These are phyloP conservation scores for Diglossa cyanea DNA, from an alignment of 2,797 vertebrate genomes.

Conservation along the genomic window DNA sequence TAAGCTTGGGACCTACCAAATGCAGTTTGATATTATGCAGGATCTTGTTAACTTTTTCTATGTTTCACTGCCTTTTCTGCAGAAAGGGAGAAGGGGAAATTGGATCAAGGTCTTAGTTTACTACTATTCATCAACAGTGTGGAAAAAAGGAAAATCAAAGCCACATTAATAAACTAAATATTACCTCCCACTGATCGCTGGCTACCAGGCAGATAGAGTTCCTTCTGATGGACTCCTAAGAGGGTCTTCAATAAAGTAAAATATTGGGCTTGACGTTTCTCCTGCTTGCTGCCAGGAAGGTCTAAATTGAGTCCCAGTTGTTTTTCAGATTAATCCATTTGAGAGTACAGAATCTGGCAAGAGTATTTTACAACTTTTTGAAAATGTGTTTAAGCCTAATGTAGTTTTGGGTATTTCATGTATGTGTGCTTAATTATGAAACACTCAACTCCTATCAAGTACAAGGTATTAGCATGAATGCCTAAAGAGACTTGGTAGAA, in stretches of 20 bases:
- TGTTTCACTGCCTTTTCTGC: conserved; percentile 56
- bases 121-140: conserved; percentile 57
- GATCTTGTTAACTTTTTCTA: conserved; percentile 74
- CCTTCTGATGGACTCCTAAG: conserved; percentile 74
- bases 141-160: conserved; percentile 68
- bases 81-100: conserved; percentile 50
- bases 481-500: conserved; percentile 38
- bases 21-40: conserved; percentile 72
- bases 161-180: conserved; percentile 79
- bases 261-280: conserved; percentile 74
- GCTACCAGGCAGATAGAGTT: conserved; percentile 64
- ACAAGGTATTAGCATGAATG: conserved; percentile 34
- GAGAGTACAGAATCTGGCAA: conserved; percentile 67
- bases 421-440: conserved; percentile 62
- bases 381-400: conserved; percentile 70
- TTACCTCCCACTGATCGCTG: conserved; percentile 70
- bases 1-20: conserved; percentile 59
- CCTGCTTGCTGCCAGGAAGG: conserved; percentile 73
- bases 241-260: conserved; percentile 77
- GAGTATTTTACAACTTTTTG: conserved; percentile 73
- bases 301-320: conserved; percentile 77
- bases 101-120: conserved; percentile 71
- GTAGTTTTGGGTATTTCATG: conserved; percentile 47
- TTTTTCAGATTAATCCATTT: conserved; percentile 74
- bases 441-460: conserved; percentile 24